Base-by-base conservation (phyloP, 2,113 vertebrate genomes). In the Gambusia affinis region DNA sequence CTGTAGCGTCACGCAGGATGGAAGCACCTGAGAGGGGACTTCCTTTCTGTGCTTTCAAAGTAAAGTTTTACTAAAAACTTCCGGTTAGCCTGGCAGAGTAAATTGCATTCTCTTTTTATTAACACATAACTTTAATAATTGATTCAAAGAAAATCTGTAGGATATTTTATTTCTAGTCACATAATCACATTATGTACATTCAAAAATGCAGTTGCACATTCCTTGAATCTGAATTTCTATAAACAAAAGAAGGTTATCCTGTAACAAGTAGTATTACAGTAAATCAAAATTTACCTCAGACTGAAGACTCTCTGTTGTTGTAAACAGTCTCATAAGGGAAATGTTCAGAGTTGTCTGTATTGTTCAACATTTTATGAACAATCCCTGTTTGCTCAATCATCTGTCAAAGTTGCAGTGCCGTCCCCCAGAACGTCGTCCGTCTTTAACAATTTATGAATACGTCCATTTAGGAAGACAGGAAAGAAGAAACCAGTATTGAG, bases 31-130 rank as follows among this genome's bases (percentile, higher is more conserved):
- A 28, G 11, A 12, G 0, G 1, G 0, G 0, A 60, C 62, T 88
- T 85, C 80, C 85, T 74, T 35, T 0, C 4, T 1, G 0, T 0
- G 3, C 28, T 80, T 88, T 76, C 86, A 88, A 72, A 88, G 78
- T 85, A 88, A 79, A 81, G 0, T 19, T 14, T 5, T 2, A 37
- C 2, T 6, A 19, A 3, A 2, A 6, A 47, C 64, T 60, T 77
- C 81, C 81, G 75, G 84, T 76, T 64, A 8, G 12, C 39, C 39
- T 42, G 47, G 47, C 24, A 3, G 22, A 3, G 1, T 44, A 44
- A 22, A 8, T 8, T 2, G 22, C 24, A 22, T 54, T 24, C 19
- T 17, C 2, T 1, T 47, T 47, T 47, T 47, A 47, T 51, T 19
- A 51, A 17, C 19, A 2, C 19, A 31, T 31, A 31, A 31, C 31